These are phyloP conservation scores for Apogon talboti DNA, from an alignment of 2,797 vertebrate species.

Conservation along the genomic window DNA sequence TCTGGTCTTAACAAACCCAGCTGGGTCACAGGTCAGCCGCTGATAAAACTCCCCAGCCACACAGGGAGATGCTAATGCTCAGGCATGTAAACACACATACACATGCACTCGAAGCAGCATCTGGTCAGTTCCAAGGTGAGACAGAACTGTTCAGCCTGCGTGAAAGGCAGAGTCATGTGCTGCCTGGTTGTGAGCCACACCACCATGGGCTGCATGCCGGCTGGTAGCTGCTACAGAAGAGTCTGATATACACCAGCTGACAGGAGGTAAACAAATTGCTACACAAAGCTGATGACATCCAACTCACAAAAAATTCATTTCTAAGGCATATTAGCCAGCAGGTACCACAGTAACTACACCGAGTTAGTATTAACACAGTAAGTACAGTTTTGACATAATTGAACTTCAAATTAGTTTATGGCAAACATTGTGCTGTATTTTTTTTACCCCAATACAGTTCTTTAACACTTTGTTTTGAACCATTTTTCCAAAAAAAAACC, in stretches of 20 bases:
- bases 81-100: slow-evolving; percentile 20
- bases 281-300: too few species aligned
- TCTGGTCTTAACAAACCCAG: slow-evolving; percentile 20
- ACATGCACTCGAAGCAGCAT: slow-evolving; percentile 15
- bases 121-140: slow-evolving; percentile 39
- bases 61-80: not conserved
- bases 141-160: slow-evolving; percentile 1
- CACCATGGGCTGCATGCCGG: slow-evolving; percentile 13
- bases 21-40: slow-evolving; percentile 46
- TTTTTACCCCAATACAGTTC: too few species aligned
- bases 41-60: slow-evolving; percentile 9
- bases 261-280: slow-evolving; percentile 7
- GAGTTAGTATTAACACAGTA: too few species aligned
- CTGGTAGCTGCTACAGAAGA: slow-evolving; percentile 15
- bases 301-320: too few species aligned
- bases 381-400: too few species aligned
- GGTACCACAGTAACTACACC: too few species aligned
- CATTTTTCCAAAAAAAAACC: too few species aligned
- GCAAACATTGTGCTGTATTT: too few species aligned
- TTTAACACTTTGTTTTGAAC: too few species aligned
- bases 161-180: slow-evolving; percentile 34
- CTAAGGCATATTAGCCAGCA: too few species aligned
- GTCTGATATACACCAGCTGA: slow-evolving; percentile 1
- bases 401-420: too few species aligned
- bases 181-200: slow-evolving; percentile 17